These are phyloP conservation scores for Strix aluco DNA, from an alignment of 2,113 vertebrate genomes.

Conservation along the genomic window DNA sequence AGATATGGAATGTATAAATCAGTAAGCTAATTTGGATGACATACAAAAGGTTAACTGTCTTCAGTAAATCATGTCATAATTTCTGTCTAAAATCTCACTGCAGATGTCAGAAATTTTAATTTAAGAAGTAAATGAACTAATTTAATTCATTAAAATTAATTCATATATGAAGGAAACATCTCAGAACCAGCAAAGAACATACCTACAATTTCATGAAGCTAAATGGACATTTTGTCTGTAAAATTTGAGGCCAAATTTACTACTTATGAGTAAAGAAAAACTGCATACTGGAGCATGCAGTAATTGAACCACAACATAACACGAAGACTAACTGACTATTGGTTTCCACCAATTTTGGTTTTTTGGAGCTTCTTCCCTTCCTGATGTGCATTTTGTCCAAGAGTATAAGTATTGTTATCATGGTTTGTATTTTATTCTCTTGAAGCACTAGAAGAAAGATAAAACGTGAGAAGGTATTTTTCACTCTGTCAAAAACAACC, in stretches of 20 bases:
- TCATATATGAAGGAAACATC: background rate
- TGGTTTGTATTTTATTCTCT: background rate
- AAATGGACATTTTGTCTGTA: background rate
- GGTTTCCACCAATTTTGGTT: fast-evolving
- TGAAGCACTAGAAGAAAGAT: background rate
- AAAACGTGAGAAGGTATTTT: background rate
- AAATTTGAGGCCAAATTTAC: background rate
- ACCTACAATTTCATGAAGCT: background rate
- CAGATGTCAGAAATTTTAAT: background rate
- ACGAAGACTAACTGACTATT: background rate
- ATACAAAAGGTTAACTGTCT: background rate
- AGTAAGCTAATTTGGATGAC: background rate
- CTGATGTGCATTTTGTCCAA: background rate
- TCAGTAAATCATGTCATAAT: background rate
- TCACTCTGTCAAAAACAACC: background rate
- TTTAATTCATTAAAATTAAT: background rate
- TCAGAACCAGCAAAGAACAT: background rate
- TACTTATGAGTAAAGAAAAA: background rate
- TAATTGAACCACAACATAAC: background rate
- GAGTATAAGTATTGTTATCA: background rate
- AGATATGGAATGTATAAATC: background rate
- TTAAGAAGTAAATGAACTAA: background rate
- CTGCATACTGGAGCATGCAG: background rate
- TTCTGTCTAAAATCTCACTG: background rate
- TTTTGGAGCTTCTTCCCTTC: background rate